phyloP scores from a whole-genome alignment of 2,888 invertebrate species.

The Drymonia ruficornis region DNA sequence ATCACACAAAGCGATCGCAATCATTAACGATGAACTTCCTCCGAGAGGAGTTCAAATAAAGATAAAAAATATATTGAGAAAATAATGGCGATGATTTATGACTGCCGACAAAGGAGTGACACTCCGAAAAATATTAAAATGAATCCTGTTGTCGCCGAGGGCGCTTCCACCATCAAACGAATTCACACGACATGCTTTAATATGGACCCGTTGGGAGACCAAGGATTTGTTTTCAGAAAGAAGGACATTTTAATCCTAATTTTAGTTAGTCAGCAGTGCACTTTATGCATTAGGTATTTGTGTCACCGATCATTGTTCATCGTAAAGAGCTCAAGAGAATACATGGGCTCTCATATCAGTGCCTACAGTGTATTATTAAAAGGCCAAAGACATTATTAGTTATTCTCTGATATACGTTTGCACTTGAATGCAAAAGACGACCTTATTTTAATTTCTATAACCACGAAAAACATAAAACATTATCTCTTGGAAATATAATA shows the following conservation, averaged over 20 bases:
- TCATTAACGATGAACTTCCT: slow-evolving; percentile 33
- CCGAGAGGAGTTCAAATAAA: slow-evolving; percentile 36
- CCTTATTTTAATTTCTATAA: background rate
- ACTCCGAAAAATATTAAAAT: slow-evolving; percentile 35
- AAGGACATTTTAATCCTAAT: background rate
- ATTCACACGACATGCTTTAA: slow-evolving; percentile 40
- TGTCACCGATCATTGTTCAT: too few species aligned
- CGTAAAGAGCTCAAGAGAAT: too few species aligned
- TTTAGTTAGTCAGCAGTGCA: too few species aligned
- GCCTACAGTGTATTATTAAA: too few species aligned
- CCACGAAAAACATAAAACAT: background rate
- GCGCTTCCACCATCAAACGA: slow-evolving; percentile 34
- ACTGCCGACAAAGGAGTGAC: slow-evolving; percentile 25
- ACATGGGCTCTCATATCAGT: too few species aligned
- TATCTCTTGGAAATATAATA: background rate
- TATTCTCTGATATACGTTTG: too few species aligned
- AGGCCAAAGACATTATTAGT: too few species aligned
- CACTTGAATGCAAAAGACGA: too few species aligned
- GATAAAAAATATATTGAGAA: slow-evolving; percentile 38
- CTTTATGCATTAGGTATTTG: too few species aligned
- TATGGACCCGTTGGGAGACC: slow-evolving; percentile 23
- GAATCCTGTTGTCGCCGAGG: slow-evolving; percentile 17
- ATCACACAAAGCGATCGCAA: slow-evolving; percentile 11
- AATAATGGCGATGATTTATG: slow-evolving; percentile 38
- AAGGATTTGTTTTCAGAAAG: slow-evolving; percentile 28